Evolutionary conservation across 2,797 vertebrate species (phyloP).

Genomic region (Sitta carolinensis): DNA sequence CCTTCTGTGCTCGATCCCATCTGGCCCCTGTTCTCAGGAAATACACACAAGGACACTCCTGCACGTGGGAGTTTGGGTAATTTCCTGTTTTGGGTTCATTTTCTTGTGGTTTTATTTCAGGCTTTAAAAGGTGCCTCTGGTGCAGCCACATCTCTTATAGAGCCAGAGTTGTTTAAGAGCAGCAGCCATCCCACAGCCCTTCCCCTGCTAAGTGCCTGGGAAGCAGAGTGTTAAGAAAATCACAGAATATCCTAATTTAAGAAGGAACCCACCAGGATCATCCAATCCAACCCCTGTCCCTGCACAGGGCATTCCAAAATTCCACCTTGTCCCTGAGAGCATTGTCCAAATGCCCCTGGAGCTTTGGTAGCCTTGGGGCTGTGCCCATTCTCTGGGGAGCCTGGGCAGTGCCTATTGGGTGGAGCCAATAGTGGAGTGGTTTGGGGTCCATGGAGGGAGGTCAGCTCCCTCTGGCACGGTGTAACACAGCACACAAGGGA

Average conservation of each 20-base stretch:
- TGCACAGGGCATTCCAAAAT: background rate
- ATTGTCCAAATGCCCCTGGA: background rate
- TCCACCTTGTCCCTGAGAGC: background rate
- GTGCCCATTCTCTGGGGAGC: background rate
- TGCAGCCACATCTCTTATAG: background rate
- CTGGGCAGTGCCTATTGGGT: background rate
- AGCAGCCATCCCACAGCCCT: background rate
- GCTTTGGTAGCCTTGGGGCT: background rate
- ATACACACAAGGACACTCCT: background rate
- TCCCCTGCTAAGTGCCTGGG: background rate
- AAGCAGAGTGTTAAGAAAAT: background rate
- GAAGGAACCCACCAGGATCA: background rate
- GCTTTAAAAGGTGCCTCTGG: background rate
- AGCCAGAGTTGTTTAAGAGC: background rate
- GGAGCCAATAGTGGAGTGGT: background rate
- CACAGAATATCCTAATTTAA: background rate
- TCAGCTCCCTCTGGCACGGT: background rate
- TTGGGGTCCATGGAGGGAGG: background rate
- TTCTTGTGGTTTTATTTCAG: background rate
- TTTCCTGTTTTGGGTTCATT: background rate
- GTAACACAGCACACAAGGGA: background rate
- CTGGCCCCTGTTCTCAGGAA: background rate
- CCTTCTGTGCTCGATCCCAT: background rate
- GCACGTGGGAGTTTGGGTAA: background rate
- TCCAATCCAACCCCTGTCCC: background rate